phyloP scores from a whole-genome alignment of 1,140 invertebrate species.

The Diuraphis noxia region DNA sequence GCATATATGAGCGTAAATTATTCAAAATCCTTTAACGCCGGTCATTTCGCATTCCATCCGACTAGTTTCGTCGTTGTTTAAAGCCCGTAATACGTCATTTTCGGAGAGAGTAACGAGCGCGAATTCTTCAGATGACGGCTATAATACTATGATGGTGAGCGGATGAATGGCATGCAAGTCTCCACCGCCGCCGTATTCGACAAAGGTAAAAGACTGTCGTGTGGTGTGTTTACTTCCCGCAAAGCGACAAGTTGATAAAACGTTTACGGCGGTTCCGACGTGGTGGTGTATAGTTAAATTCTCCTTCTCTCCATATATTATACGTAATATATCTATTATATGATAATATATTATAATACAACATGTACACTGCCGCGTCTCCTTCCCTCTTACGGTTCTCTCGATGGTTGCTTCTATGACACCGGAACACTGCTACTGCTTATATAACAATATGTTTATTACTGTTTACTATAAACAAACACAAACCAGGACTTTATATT shows the following conservation, averaged over 20 bases:
- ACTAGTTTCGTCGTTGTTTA: neutral
- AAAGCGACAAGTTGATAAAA: constrained; percentile 28
- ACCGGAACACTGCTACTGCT: neutral
- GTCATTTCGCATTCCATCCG: constrained; percentile 30
- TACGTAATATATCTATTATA: neutral
- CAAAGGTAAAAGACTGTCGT: constrained; percentile 12
- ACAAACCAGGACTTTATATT: neutral
- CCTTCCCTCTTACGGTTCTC: neutral
- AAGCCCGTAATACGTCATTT: constrained; percentile 28
- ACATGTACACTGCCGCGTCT: neutral
- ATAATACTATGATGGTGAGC: neutral
- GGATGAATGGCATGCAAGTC: constrained; percentile 4
- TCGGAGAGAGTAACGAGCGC: constrained; percentile 29
- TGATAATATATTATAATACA: neutral
- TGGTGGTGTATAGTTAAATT: neutral
- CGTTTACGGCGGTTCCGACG: neutral
- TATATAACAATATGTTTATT: neutral
- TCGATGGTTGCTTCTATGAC: neutral
- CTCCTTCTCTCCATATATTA: neutral
- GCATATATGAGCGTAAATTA: neutral
- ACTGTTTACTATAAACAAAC: neutral
- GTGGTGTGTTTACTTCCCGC: neutral
- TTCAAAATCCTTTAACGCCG: constrained; percentile 10
- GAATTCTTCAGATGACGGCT: constrained; percentile 37
- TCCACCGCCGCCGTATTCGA: neutral